Evolutionary conservation across 2,888 invertebrate species (phyloP).

Genomic region (Stenolophus ochropezus): DNA sequence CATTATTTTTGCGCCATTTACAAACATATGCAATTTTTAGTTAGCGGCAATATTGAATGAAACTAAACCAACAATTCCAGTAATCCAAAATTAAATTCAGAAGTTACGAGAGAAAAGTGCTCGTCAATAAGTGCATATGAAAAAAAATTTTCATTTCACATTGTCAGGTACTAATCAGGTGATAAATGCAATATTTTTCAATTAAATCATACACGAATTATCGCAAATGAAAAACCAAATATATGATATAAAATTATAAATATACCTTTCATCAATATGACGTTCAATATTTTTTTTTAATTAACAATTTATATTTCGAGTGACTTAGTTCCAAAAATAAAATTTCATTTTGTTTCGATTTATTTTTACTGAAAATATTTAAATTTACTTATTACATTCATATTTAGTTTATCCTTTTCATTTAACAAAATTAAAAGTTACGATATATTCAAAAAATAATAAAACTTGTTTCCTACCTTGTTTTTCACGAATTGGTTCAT

Average conservation of each 20-base stretch:
- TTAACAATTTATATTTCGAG: no score
- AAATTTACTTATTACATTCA: background rate
- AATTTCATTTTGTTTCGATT: background rate
- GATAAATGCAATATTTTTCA: no score
- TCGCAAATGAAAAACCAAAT: no score
- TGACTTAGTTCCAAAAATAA: background rate
- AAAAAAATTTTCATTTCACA: no score
- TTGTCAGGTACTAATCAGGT: no score
- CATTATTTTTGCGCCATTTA: conserved; percentile 16
- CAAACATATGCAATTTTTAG: conserved; percentile 15
- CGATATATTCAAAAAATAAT: background rate
- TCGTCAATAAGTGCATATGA: background rate
- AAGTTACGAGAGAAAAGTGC: background rate
- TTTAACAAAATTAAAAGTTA: background rate
- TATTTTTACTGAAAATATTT: background rate
- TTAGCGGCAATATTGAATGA: background rate
- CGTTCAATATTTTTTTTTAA: no score
- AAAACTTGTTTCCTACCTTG: conserved; percentile 76
- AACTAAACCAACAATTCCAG: background rate
- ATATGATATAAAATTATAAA: no score
- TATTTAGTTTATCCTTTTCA: background rate
- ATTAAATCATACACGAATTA: no score
- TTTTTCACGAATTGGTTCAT: conserved; percentile 82
- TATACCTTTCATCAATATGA: no score
- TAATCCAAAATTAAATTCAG: background rate